A percentile compares a stretch with the other conserved stretches of the same genome.
phyloP scores from a whole-genome alignment of 2,797 vertebrate species.

The Telmatherina bonti region DNA sequence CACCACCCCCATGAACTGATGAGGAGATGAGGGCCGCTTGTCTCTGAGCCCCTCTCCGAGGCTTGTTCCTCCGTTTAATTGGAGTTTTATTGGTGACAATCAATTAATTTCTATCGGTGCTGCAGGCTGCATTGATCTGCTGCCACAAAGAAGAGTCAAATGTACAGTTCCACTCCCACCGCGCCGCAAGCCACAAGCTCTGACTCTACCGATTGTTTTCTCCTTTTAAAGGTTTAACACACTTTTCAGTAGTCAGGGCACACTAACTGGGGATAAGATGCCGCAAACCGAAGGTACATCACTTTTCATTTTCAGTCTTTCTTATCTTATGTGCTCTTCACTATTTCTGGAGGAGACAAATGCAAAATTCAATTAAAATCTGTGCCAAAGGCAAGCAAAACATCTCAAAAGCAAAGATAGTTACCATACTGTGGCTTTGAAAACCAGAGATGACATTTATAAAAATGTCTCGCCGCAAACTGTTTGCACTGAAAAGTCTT shows the following conservation, averaged over 20 bases:
- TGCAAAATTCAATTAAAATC: constrained; percentile 12
- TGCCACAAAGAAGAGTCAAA: constrained; percentile 78
- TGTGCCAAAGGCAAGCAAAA: constrained; percentile 19
- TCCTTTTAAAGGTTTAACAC: constrained; percentile 39
- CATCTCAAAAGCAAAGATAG: constrained; percentile 1
- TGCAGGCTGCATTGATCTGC: constrained; percentile 81
- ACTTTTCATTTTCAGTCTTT: constrained; percentile 36
- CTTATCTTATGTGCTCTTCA: constrained; percentile 30
- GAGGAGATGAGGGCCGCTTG: constrained; percentile 73
- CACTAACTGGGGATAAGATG: constrained; percentile 24
- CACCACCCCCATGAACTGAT: constrained; percentile 66
- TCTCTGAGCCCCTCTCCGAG: constrained; percentile 58
- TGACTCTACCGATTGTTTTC: constrained; percentile 36
- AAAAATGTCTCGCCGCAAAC: neutral
- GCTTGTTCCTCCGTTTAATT: constrained; percentile 83
- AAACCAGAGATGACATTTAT: constrained; percentile 33
- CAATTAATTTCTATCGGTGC: constrained; percentile 83
- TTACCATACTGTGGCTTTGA: constrained; percentile 7
- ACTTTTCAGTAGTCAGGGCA: constrained; percentile 17
- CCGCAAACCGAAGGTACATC: constrained; percentile 9
- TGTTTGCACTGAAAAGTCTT: neutral
- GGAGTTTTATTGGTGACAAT: constrained; percentile 87
- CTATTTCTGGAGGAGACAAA: constrained; percentile 17
- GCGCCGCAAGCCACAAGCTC: constrained; percentile 43
- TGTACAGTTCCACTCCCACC: constrained; percentile 68